Base-by-base conservation (phyloP, 2,888 invertebrate species). In the Pheosia gnoma region DNA sequence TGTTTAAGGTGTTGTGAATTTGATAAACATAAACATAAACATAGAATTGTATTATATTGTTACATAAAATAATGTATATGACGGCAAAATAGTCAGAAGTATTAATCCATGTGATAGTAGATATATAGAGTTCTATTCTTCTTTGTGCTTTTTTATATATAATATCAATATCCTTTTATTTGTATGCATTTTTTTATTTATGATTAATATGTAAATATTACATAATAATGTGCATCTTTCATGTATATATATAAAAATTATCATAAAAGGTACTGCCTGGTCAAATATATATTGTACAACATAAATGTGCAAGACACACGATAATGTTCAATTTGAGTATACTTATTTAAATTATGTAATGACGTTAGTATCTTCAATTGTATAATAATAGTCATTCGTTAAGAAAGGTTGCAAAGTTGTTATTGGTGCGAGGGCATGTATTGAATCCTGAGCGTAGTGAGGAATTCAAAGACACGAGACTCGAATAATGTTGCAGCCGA, bases 21-120 rank as follows among this genome's bases (percentile, higher is more conserved):
- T 86, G 77, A 82, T 83, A 83, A 81, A 76, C 65, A 74, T 77
- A 83, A 81, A 76, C 65, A 74, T 77, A 82, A 79, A 77, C 67
- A 72, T 77, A 81, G 75, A 73, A 79, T 69, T 83, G 80, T 85
- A 84, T 81, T 81, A 78, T 82, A 86, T 75, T 81, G 81, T 84
- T 84, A 80, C 59, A 63, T 67, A 75, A 66, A 81, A 78, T 77
- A 65, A 75, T 82, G 74, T 84, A 78, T 81, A 80, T 84, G 79
- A 83, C 77, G 82, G 81, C 79, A 79, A 75, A 76, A 80, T 85
- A 85, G 88, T 83, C 88, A 85, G 80, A 89, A 88, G 89, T 91
- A 91, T 91, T 86, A 87, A 89, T 91, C 83, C 88, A 91, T 93
- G 92, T 93, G 93, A 93, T 93, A 93, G 90, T 92, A 93, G 92